phyloP scores from a whole-genome alignment of 1,140 invertebrate genomes.

The Pararge aegeria region DNA sequence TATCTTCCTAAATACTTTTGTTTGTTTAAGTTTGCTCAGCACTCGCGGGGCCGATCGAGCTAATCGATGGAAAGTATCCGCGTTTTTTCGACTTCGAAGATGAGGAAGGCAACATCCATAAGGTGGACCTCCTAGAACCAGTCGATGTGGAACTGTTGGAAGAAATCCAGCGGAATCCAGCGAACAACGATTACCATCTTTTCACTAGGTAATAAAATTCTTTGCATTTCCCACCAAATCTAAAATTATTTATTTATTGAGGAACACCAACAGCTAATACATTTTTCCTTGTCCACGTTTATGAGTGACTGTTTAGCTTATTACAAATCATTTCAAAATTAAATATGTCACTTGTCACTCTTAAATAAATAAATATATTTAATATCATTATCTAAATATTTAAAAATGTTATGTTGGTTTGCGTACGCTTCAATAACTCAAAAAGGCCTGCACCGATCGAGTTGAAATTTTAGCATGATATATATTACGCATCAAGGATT shows the following conservation, averaged over 20 bases:
- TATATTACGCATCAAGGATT: too few relatives aligned
- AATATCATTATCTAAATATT: too few relatives aligned
- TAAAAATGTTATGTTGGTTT: too few relatives aligned
- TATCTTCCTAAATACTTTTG: neutral
- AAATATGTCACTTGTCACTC: too few relatives aligned
- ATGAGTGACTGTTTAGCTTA: too few relatives aligned
- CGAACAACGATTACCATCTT: conserved; percentile 18
- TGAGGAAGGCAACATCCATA: conserved; percentile 11
- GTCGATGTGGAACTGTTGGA: conserved; percentile 12
- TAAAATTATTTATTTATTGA: neutral
- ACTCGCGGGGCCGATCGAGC: conserved; percentile 23
- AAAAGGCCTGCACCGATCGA: too few relatives aligned
- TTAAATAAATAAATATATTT: too few relatives aligned
- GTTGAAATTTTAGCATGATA: too few relatives aligned
- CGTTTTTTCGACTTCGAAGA: conserved; percentile 14
- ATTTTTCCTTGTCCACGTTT: too few relatives aligned
- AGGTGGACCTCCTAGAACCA: conserved; percentile 8
- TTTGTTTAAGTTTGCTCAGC: conserved; percentile 33
- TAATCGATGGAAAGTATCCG: conserved; percentile 8
- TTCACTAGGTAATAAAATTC: conserved; percentile 14
- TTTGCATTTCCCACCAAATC: neutral
- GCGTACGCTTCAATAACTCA: too few relatives aligned
- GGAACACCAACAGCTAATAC: too few relatives aligned
- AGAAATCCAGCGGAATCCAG: conserved; percentile 16
- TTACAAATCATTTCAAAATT: too few relatives aligned